These are phyloP conservation scores for Eupsilia transversa DNA, from an alignment of 2,888 invertebrate genomes.

Conservation along the genomic window DNA sequence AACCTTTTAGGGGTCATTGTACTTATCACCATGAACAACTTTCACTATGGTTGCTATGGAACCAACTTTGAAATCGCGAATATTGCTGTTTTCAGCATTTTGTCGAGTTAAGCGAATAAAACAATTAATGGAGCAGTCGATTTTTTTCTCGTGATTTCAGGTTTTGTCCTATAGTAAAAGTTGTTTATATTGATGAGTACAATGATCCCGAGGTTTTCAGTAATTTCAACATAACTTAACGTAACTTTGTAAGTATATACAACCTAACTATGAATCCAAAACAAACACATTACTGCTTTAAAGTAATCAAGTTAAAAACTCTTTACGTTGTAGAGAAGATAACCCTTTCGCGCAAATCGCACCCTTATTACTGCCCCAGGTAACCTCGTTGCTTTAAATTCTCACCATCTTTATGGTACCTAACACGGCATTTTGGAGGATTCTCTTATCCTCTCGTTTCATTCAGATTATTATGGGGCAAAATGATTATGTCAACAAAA, in stretches of 20 bases:
- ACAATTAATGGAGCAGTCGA: not conserved
- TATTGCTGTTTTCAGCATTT: not conserved
- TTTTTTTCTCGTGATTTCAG: not conserved
- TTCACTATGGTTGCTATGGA: no score
- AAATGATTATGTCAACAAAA: no score
- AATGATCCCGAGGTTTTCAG: not conserved
- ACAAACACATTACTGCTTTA: constrained; percentile 2
- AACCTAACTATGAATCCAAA: not conserved
- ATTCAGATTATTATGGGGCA: no score
- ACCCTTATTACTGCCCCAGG: constrained; percentile 7
- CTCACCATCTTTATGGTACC: constrained; percentile 6
- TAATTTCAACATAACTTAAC: not conserved
- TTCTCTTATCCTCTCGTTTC: no score
- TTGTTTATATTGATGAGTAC: not conserved
- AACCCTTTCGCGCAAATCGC: constrained; percentile 9
- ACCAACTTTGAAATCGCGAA: not conserved
- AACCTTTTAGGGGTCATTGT: not conserved
- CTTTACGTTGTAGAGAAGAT: not conserved
- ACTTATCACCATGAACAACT: no score
- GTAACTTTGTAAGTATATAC: not conserved
- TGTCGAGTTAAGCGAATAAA: not conserved
- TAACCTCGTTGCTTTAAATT: constrained; percentile 41
- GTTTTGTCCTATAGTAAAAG: not conserved
- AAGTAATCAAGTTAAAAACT: constrained; percentile 9
- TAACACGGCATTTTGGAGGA: not conserved